Evolutionary conservation across 2,797 vertebrate genomes (phyloP).

Genomic region (Picus viridis): DNA sequence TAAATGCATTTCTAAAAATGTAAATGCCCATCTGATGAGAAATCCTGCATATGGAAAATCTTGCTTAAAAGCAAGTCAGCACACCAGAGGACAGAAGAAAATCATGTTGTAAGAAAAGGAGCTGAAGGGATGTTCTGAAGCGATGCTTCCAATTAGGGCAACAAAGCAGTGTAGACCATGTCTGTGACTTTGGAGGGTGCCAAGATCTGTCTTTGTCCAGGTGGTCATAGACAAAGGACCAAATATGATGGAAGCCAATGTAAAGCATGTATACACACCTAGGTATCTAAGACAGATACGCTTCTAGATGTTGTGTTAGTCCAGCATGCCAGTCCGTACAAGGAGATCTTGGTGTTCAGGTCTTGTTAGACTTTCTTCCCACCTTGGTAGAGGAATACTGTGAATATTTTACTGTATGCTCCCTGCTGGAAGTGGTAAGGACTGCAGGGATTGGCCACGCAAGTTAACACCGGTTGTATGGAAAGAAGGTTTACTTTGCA

Average conservation of each 20-base stretch:
- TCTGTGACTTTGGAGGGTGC: background rate
- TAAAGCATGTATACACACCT: background rate
- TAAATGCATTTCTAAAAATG: background rate
- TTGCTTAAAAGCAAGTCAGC: background rate
- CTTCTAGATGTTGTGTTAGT: background rate
- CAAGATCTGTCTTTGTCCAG: conserved; percentile 7
- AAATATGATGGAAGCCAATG: background rate
- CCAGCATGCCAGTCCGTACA: background rate
- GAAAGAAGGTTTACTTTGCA: conserved; percentile 4
- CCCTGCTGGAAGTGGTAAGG: background rate
- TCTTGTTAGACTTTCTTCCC: background rate
- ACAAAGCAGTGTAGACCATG: background rate
- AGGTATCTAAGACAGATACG: background rate
- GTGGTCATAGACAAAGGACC: background rate
- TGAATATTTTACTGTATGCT: background rate
- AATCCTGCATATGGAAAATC: background rate
- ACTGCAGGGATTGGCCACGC: background rate
- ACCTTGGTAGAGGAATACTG: background rate
- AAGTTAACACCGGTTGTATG: background rate
- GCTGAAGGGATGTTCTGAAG: background rate
- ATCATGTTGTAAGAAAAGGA: background rate
- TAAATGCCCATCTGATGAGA: background rate
- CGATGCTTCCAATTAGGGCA: background rate
- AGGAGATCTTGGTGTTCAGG: background rate
- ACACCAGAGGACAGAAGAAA: background rate